Evolutionary conservation across 2,888 invertebrate species (phyloP).

Genomic region (Agrochola lota): DNA sequence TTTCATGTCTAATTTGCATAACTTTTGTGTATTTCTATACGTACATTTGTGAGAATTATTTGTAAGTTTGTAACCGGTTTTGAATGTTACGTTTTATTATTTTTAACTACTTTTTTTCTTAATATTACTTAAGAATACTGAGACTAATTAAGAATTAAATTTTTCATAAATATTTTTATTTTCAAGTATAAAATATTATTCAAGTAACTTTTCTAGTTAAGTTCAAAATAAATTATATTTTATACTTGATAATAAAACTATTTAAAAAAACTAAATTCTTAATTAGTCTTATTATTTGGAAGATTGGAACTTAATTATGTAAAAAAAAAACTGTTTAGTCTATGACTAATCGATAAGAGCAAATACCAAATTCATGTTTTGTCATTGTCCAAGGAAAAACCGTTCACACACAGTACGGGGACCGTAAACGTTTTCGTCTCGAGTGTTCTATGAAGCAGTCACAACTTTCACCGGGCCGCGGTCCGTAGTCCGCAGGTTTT

Average conservation of each 20-base stretch:
- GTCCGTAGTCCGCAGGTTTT: slow-evolving; percentile 81
- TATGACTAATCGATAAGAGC: slow-evolving; percentile 15
- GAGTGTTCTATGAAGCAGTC: slow-evolving; percentile 80
- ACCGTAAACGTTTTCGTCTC: slow-evolving; percentile 73
- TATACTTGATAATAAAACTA: neutral
- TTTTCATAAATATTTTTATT: too few species aligned
- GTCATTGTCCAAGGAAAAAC: slow-evolving; percentile 52
- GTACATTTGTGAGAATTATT: slow-evolving; percentile 4
- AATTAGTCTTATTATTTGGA: neutral
- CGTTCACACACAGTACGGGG: slow-evolving; percentile 63
- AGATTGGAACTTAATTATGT: neutral
- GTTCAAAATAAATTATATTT: too few species aligned
- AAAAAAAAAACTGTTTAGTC: too few species aligned
- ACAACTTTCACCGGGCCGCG: slow-evolving; percentile 85
- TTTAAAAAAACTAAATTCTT: neutral
- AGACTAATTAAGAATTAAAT: too few species aligned
- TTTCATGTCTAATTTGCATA: slow-evolving; percentile 42
- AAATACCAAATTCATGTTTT: slow-evolving; percentile 31
- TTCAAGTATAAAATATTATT: too few species aligned
- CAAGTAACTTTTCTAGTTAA: too few species aligned
- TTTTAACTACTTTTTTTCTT: neutral
- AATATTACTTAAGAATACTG: neutral
- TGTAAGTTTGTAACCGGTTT: neutral
- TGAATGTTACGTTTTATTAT: neutral
- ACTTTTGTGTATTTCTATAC: slow-evolving; percentile 29